Evolutionary conservation across 1,140 invertebrate genomes (phyloP).

Genomic region (Leptopilina boulardi): DNA sequence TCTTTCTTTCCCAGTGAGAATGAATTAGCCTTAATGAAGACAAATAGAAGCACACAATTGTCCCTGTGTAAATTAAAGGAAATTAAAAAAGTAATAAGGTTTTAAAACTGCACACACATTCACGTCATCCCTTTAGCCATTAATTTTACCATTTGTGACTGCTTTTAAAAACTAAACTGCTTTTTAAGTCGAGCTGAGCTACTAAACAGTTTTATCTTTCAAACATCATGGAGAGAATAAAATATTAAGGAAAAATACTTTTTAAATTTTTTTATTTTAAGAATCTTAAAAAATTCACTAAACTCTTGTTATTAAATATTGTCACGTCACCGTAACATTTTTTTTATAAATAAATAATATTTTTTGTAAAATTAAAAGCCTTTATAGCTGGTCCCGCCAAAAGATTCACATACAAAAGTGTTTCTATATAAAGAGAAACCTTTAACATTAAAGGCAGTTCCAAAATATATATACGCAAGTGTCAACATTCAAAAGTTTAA

Average conservation of each 20-base stretch:
- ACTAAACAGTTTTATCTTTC: neutral
- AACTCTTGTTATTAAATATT: no score
- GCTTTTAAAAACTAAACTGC: conserved; percentile 3
- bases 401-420: no score
- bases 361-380: no score
- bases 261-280: neutral
- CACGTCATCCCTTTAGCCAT: neutral
- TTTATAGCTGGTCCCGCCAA: no score
- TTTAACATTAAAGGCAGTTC: no score
- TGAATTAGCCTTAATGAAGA: conserved; percentile 28
- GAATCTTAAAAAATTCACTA: neutral
- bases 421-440: no score
- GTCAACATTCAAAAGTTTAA: no score
- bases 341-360: no score
- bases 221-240: conserved; percentile 9
- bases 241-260: neutral
- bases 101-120: neutral
- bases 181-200: neutral
- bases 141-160: neutral
- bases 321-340: no score
- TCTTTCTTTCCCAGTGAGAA: neutral
- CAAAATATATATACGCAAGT: no score
- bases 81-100: conserved; percentile 7
- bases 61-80: neutral
- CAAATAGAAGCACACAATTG: neutral